Conservation (phyloP, 2,888 invertebrate genomes). For the Augiades crinisus region DNA sequence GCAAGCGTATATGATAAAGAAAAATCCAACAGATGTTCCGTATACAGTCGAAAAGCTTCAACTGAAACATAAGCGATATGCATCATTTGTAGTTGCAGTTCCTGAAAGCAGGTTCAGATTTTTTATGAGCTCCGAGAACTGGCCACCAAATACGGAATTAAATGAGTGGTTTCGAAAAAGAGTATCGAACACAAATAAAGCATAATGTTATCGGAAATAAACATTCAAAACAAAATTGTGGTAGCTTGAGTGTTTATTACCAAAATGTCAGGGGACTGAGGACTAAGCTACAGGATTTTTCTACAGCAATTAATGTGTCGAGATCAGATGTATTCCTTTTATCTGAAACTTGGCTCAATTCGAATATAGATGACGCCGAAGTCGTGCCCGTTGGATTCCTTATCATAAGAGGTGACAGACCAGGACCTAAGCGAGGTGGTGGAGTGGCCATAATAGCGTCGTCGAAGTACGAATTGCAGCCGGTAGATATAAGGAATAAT, state of each 20-base stretch:
- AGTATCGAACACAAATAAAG: no score
- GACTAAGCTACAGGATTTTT: neutral
- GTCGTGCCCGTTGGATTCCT: neutral
- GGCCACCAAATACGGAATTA: neutral
- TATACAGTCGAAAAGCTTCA: neutral
- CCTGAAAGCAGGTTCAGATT: neutral
- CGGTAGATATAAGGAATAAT: no score
- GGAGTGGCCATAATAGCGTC: neutral
- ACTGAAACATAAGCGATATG: neutral
- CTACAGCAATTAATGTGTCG: neutral
- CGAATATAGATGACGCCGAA: neutral
- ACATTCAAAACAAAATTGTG: neutral
- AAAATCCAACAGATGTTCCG: neutral
- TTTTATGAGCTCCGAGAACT: neutral
- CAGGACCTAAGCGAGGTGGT: neutral
- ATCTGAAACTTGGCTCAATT: neutral
- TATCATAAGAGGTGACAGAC: neutral
- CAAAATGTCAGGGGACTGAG: neutral
- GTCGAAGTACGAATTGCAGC: no score
- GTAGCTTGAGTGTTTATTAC: neutral
- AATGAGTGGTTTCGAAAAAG: no score
- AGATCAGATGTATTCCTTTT: neutral
- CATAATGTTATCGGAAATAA: neutral
- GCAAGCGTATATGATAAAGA: neutral
- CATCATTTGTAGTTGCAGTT: neutral